Evolutionary conservation across 2,113 vertebrate species (phyloP).

Genomic region (Spheniscus mendiculus): DNA sequence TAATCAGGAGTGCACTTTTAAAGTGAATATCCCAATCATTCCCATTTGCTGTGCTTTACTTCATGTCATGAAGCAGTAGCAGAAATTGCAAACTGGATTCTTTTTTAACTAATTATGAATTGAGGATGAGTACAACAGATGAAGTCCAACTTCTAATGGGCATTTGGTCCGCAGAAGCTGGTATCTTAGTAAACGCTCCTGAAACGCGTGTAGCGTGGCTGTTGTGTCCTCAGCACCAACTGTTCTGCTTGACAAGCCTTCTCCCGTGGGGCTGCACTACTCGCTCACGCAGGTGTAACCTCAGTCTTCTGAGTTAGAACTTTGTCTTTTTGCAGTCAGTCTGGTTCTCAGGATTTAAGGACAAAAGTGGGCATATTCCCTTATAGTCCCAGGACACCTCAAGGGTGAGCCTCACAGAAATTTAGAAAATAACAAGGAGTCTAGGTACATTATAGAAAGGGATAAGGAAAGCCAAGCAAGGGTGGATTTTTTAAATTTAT

Average conservation of each 20-base stretch:
- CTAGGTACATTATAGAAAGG: background rate
- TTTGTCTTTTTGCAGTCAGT: background rate
- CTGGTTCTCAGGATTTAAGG: background rate
- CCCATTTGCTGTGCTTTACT: background rate
- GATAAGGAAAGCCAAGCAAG: background rate
- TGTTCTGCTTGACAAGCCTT: background rate
- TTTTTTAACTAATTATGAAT: background rate
- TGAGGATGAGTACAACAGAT: background rate
- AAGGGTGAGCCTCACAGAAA: background rate
- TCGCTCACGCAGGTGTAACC: background rate
- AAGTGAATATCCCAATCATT: background rate
- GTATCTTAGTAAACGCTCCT: background rate
- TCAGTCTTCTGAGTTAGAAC: background rate
- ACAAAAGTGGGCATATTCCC: background rate
- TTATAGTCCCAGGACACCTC: background rate
- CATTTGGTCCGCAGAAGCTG: background rate
- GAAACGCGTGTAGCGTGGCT: accelerated
- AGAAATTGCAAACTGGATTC: background rate
- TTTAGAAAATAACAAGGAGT: background rate
- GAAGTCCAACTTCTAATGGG: background rate
- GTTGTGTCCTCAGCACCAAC: accelerated
- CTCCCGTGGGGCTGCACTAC: accelerated
- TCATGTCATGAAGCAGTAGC: background rate
- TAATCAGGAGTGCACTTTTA: background rate
- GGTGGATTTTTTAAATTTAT: background rate